Conservation (phyloP, 2,888 invertebrate species). For the Macrophya alboannulata region DNA sequence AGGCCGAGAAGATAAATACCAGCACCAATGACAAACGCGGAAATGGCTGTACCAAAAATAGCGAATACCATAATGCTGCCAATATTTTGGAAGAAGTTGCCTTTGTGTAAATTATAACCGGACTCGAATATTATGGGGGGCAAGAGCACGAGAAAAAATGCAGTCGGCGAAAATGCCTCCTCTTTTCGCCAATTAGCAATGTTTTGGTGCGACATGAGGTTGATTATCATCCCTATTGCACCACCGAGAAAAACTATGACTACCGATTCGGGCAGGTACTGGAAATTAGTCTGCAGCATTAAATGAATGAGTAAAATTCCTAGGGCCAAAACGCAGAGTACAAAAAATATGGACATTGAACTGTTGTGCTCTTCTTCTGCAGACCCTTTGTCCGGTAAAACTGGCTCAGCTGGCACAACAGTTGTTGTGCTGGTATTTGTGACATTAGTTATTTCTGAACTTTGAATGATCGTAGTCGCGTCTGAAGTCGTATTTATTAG, state of each 20-base stretch:
- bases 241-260: slow-evolving; percentile 98
- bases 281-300: slow-evolving; percentile 97
- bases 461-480: not conserved
- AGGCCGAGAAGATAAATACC: slow-evolving; percentile 97
- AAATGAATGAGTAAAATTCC: slow-evolving; percentile 97
- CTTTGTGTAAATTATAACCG: slow-evolving; percentile 99
- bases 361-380: slow-evolving; percentile 98
- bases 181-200: slow-evolving; percentile 98
- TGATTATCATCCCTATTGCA: slow-evolving; percentile 94
- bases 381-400: slow-evolving; percentile 93
- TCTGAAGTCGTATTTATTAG: not conserved
- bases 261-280: slow-evolving; percentile 98
- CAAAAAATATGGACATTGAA: slow-evolving; percentile 99
- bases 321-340: slow-evolving; percentile 95
- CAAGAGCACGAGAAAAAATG: slow-evolving; percentile 97
- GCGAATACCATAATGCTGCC: slow-evolving; percentile 99
- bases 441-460: slow-evolving; percentile 62
- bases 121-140: slow-evolving; percentile 99
- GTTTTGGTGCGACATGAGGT: slow-evolving; percentile 93
- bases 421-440: slow-evolving; percentile 79
- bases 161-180: slow-evolving; percentile 98
- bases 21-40: slow-evolving; percentile 97
- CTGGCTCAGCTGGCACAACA: slow-evolving; percentile 87
- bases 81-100: slow-evolving; percentile 97
- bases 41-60: slow-evolving; percentile 97